phyloP scores from a whole-genome alignment of 2,113 vertebrate genomes.

The Hippolais icterina region DNA sequence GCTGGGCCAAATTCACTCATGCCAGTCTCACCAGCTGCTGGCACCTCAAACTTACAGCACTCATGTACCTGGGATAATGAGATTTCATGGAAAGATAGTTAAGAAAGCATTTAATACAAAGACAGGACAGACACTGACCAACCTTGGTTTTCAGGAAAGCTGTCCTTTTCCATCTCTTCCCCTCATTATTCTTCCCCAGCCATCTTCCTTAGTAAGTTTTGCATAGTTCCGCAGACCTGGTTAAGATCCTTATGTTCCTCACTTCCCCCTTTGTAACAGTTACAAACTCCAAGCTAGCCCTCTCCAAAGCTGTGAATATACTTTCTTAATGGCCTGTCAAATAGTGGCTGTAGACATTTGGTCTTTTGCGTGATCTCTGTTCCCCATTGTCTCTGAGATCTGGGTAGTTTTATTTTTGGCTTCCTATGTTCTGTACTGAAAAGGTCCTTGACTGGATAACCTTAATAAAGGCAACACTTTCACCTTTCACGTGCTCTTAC shows the following conservation, averaged over 20 bases:
- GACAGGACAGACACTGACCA: neutral
- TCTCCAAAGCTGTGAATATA: neutral
- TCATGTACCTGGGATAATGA: neutral
- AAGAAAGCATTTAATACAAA: neutral
- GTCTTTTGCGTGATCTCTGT: neutral
- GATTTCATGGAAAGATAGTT: neutral
- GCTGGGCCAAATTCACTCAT: neutral
- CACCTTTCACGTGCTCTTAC: neutral
- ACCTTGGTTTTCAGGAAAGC: neutral
- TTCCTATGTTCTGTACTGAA: neutral
- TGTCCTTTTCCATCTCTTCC: neutral
- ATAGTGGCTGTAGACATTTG: neutral
- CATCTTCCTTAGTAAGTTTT: neutral
- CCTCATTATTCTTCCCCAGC: neutral
- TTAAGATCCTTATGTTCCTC: neutral
- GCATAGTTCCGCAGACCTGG: neutral
- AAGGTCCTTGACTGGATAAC: neutral
- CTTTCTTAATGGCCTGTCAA: neutral
- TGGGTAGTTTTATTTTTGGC: neutral
- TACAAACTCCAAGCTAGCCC: neutral
- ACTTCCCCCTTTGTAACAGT: neutral
- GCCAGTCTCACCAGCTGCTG: neutral
- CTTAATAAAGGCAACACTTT: neutral
- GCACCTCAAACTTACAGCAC: neutral
- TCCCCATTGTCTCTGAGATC: neutral